Evolutionary conservation across 1,140 invertebrate species (phyloP).

Genomic region (Trinorchestia longiramus): DNA sequence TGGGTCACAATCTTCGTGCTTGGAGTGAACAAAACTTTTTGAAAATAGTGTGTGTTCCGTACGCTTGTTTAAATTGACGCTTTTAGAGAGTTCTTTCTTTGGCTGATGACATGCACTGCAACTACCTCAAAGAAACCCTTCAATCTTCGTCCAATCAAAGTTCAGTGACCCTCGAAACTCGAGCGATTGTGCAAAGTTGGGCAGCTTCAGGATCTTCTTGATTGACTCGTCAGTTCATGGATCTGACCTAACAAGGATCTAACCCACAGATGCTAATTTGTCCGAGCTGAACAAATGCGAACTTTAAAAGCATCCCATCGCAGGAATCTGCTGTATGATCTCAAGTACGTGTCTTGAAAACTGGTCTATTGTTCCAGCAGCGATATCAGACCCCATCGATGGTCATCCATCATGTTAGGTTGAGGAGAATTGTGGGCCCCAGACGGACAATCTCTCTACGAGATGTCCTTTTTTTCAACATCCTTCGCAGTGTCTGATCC

Average conservation of each 20-base stretch:
- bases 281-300: slow-evolving; percentile 21
- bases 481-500: background rate
- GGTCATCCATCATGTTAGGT: slow-evolving; percentile 40
- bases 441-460: background rate
- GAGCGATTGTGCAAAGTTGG: background rate
- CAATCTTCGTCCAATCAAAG: slow-evolving; percentile 1
- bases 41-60: too few species aligned
- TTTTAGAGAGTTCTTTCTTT: background rate
- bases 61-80: too few species aligned
- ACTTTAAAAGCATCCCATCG: slow-evolving; percentile 25
- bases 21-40: too few species aligned
- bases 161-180: background rate
- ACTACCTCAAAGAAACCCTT: background rate
- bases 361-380: slow-evolving; percentile 40
- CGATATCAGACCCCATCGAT: slow-evolving; percentile 29
- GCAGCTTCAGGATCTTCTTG: background rate
- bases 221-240: slow-evolving; percentile 14
- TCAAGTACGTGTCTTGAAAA: background rate
- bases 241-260: background rate
- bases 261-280: background rate
- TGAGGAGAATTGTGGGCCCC: background rate
- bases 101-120: background rate
- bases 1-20: too few species aligned
- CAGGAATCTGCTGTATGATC: slow-evolving; percentile 2
- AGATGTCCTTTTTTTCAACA: background rate